Conservation (phyloP, 2,888 invertebrate species). For the Mythimna loreyi region DNA sequence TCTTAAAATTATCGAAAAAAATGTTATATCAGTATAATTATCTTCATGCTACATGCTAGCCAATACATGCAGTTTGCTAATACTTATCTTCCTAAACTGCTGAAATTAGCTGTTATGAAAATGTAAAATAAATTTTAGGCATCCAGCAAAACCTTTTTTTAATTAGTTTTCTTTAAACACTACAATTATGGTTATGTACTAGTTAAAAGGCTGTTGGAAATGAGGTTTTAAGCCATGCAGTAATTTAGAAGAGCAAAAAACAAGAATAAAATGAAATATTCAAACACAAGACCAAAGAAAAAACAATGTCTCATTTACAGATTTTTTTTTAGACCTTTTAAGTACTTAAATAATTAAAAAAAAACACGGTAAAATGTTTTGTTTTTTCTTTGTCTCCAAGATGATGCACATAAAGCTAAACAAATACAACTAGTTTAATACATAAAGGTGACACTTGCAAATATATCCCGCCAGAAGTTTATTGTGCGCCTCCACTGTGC, state of each 20-base stretch:
- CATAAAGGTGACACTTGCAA: slow-evolving; percentile 89
- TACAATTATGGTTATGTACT: too few species aligned
- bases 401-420: slow-evolving; percentile 44
- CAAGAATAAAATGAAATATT: neutral
- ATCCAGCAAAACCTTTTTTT: neutral
- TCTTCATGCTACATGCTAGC: slow-evolving; percentile 19
- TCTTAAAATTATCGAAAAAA: slow-evolving; percentile 10
- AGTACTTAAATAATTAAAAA: neutral
- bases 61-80: slow-evolving; percentile 8
- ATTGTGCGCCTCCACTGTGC: slow-evolving; percentile 90
- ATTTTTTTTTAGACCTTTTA: neutral
- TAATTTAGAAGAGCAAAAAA: neutral
- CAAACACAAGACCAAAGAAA: slow-evolving; percentile 87
- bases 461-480: slow-evolving; percentile 90
- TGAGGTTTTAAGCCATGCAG: neutral
- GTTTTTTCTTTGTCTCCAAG: slow-evolving; percentile 84
- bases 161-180: neutral
- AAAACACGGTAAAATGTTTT: slow-evolving; percentile 2
- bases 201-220: neutral
- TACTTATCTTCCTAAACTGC: neutral
- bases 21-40: slow-evolving; percentile 2
- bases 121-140: neutral
- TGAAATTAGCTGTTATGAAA: neutral
- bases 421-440: slow-evolving; percentile 59
- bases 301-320: slow-evolving; percentile 64